phyloP scores from a whole-genome alignment of 2,888 invertebrate species.

The Netelia melanura region DNA sequence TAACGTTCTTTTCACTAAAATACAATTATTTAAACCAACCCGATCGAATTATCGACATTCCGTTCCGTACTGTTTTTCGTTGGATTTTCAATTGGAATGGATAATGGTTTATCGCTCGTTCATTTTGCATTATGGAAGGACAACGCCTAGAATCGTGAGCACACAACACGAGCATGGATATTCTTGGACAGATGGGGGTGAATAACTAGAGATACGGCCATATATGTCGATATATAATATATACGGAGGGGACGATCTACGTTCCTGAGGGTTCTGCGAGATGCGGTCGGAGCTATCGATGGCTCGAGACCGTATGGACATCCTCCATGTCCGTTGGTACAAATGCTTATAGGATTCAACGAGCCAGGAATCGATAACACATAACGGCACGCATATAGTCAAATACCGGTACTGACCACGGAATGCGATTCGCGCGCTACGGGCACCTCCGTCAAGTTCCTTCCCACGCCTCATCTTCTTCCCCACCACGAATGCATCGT shows the following conservation, averaged over 20 bases:
- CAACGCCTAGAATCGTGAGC: not conserved
- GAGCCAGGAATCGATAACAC: conserved; percentile 81
- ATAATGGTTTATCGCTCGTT: not conserved
- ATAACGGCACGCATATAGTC: conserved; percentile 79
- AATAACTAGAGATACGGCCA: not conserved
- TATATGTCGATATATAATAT: not conserved
- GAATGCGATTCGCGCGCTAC: conserved; percentile 82
- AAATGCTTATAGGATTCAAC: conserved; percentile 62
- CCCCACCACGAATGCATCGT: conserved; percentile 6
- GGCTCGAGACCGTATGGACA: conserved; percentile 15
- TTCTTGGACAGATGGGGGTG: not conserved
- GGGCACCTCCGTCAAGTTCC: conserved; percentile 63
- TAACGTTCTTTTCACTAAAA: too few relatives aligned
- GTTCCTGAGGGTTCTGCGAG: conserved; percentile 30
- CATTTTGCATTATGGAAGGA: not conserved
- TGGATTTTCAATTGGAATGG: not conserved
- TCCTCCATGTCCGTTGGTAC: not conserved
- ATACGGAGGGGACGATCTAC: not conserved
- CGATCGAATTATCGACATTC: too few relatives aligned
- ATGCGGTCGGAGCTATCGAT: conserved; percentile 22
- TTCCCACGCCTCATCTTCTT: conserved; percentile 58
- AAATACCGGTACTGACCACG: conserved; percentile 83
- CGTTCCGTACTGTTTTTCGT: not conserved
- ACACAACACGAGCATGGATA: not conserved
- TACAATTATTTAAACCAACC: too few relatives aligned